Conservation (phyloP, 2,797 vertebrate species). For the Leptoclinus maculatus region DNA sequence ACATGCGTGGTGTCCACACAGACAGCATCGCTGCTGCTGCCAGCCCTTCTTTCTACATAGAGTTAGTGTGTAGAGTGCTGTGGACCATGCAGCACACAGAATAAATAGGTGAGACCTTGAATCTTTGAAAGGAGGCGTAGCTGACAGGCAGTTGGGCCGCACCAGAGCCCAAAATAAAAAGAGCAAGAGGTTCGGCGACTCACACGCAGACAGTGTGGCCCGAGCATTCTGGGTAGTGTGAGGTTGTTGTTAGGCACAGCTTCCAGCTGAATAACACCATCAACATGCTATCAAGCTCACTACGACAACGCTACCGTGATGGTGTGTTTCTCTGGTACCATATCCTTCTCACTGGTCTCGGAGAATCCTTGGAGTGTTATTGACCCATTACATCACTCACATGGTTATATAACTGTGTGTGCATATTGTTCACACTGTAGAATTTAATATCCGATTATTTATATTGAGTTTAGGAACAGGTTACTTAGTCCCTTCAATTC, state of each 20-base stretch:
- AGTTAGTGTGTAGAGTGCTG: too few species aligned
- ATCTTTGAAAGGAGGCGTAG: neutral
- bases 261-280: too few species aligned
- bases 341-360: constrained; percentile 1
- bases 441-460: constrained; percentile 60
- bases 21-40: too few species aligned
- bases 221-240: neutral
- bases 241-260: neutral
- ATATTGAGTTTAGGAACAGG: constrained; percentile 55
- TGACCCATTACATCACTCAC: constrained; percentile 44
- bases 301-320: neutral
- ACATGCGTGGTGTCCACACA: too few species aligned
- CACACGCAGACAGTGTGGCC: too few species aligned
- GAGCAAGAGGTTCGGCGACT: too few species aligned
- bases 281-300: neutral
- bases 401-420: neutral
- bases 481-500: constrained; percentile 61
- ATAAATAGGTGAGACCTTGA: neutral
- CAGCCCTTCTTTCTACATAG: neutral
- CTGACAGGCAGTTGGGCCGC: too few species aligned
- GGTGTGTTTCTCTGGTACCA: neutral
- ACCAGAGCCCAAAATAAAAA: too few species aligned
- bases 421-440: constrained; percentile 29
- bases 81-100: too few species aligned
- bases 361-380: constrained; percentile 33